Percentiles rank a stretch among this genome's conserved stretches.
Conservation (phyloP, 2,888 invertebrate genomes). For the Brenthis ino region DNA sequence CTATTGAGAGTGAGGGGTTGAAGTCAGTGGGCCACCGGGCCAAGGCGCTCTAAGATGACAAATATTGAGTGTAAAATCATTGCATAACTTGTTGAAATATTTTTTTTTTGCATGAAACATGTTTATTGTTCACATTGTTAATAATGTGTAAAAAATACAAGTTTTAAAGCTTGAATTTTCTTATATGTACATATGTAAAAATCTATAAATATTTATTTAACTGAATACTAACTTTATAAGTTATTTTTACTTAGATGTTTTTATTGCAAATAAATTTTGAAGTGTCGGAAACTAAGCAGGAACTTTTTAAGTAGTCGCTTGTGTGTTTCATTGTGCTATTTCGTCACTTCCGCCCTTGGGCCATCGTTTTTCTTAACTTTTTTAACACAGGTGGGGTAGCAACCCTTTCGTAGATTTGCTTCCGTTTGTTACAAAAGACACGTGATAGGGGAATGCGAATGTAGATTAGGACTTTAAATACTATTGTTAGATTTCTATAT, state of each 20-base stretch:
- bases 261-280: not conserved
- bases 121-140: too few species aligned
- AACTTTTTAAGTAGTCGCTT: conserved; percentile 23
- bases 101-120: not conserved
- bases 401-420: conserved; percentile 58
- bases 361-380: conserved; percentile 48
- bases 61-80: not conserved
- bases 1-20: conserved; percentile 33
- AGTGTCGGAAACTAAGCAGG: conserved; percentile 21
- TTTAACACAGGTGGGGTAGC: conserved; percentile 67
- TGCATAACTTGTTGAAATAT: conserved; percentile 2
- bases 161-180: too few species aligned
- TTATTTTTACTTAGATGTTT: not conserved
- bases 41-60: conserved; percentile 39
- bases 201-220: not conserved
- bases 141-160: too few species aligned
- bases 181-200: too few species aligned
- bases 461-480: conserved; percentile 42
- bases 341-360: conserved; percentile 28
- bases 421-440: conserved; percentile 60
- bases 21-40: conserved; percentile 67
- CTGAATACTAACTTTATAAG: not conserved
- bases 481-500: conserved; percentile 5
- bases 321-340: conserved; percentile 24
- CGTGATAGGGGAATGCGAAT: conserved; percentile 56